Evolutionary conservation across 2,113 vertebrate species (phyloP).

Genomic region (Nycticryphes semicollaris): DNA sequence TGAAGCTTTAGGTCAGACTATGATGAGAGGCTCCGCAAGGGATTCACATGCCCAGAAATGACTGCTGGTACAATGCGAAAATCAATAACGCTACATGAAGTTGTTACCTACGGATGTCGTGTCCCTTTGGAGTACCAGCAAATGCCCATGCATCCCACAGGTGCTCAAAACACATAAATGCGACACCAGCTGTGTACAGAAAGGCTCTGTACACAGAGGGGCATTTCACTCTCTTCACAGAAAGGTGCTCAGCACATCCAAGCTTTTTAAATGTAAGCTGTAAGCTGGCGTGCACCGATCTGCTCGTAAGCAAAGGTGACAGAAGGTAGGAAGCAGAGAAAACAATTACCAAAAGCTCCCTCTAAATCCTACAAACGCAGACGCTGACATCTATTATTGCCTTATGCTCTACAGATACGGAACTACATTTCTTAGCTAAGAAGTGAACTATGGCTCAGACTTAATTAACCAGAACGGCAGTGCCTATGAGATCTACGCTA

Average conservation of each 20-base stretch:
- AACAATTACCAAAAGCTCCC: constrained; percentile 33
- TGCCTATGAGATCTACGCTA: constrained; percentile 1
- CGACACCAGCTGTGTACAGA: neutral
- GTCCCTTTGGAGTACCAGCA: neutral
- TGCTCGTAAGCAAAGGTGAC: neutral
- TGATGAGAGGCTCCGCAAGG: neutral
- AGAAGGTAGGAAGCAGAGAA: constrained; percentile 15
- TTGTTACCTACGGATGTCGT: neutral
- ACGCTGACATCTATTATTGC: constrained; percentile 13
- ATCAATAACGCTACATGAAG: neutral
- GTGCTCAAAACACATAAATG: neutral
- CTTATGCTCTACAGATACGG: neutral
- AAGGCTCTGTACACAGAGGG: neutral
- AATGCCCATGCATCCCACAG: fast-evolving
- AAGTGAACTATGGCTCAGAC: neutral
- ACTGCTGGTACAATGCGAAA: neutral
- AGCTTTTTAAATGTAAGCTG: neutral
- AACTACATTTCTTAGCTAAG: constrained; percentile 28
- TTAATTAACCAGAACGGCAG: constrained; percentile 23
- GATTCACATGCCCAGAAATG: neutral
- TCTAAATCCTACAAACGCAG: constrained; percentile 20
- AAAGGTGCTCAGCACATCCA: neutral
- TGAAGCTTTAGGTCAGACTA: neutral
- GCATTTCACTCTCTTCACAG: neutral
- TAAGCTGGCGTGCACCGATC: neutral